Base-by-base conservation (phyloP, 2,888 invertebrate genomes). In the Drosophila dives region DNA sequence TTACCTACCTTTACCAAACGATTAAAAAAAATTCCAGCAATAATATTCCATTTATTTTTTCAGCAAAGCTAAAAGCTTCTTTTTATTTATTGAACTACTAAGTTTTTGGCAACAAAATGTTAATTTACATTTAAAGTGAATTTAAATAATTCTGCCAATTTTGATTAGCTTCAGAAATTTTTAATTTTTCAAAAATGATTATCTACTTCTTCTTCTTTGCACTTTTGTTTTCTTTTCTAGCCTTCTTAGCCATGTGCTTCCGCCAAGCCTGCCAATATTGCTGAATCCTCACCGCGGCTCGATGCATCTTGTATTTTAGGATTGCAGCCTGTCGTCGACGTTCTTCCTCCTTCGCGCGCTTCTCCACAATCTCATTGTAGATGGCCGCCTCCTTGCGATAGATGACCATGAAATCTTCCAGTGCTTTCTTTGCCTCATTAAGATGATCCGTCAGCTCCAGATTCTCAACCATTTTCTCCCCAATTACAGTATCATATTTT, bases 401-500 rank as follows among this genome's bases (percentile, higher is more conserved):
- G 34, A 79, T 75, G 3, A 81, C 60, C 71, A 91, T 80, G 45
- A 89, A 92, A 3, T 85, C 74, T 12, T 91, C 79, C 1, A 92
- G 79, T 2, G 75, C 55, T n/a, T 70, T 63, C 4, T 86, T 79
- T 7, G 86, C 80, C 12, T 64, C 72, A 10, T 86, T 73, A 29
- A 87, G 81, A 26, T 81, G 64, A 2, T 88, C 83, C 48, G 78
- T 72, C 1, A 93, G 72, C 3, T 79, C 60, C 4, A 88, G 32
- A 38, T 91, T 86, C 69, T 92, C 92, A 11, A 77, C 64, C 26
- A 88, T 83, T 73, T 91, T 91, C 6, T 92, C 92, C 3, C 86
- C 84, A 64, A 93, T 91, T 36, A 84, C 83, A 40, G 80, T 75
- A 60, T 93, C 93, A 62, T 91, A 93, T 75, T 91, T 93, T 17